Base-by-base conservation (phyloP, 2,888 invertebrate genomes). In the Athetis lepigone region DNA sequence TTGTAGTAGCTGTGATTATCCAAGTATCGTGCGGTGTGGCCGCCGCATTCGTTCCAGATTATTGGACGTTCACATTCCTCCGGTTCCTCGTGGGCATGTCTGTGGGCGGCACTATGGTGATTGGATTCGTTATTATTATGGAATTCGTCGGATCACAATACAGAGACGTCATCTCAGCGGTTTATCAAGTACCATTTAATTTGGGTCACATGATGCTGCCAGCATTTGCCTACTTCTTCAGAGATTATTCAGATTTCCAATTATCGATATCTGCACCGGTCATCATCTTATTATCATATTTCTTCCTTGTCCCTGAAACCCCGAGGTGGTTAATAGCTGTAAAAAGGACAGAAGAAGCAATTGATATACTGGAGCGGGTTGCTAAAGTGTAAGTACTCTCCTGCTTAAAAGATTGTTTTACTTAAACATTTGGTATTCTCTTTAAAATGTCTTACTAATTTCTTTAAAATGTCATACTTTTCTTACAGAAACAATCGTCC, bases 101-200 rank as follows among this genome's bases (percentile, higher is more conserved):
- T 1, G 97, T 97, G 0, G 98, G 98, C 47, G 98, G 98, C 16
- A 97, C 97, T 0, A 98, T 98, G 97, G 97, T 97, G 36, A 89
- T 84, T 11, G 91, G 93, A n/a, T 95, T 95, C 55, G 95, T 95
- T 4, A 94, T 97, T 11, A 89, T 96, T 3, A 97, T 97, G 97
- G 97, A 97, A 85, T 95, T 96, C 47, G 95, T 96, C 27, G 97
- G 97, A 1, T 92, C 93, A 0, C 89, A 95, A 75, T 95, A 95
- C 79, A 91, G 96, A 65, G 96, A 96, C 56, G 67, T 92, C 1
- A 92, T 96, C 42, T 96, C 96, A 4, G 96, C 97, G 13, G 81
- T 97, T 0, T 97, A 97, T 83, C 97, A 97, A 88, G 80, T 96
- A 47, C 97, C 97, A 0, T 97, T 96, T 82, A 96, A 96, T 81